Evolutionary conservation across 2,113 vertebrate species (phyloP).

Genomic region (Otis tarda): DNA sequence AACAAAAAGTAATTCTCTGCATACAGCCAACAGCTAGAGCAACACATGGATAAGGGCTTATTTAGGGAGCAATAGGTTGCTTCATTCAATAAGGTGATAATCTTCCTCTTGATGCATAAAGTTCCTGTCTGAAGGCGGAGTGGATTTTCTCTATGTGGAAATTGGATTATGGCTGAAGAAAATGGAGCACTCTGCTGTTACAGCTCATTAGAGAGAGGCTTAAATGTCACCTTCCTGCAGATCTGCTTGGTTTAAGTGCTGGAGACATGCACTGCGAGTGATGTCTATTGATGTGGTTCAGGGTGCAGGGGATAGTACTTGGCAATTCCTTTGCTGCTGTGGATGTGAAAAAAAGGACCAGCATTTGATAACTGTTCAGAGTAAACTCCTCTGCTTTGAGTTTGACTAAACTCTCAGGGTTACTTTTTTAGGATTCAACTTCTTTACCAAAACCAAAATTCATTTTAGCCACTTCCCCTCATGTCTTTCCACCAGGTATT

Average conservation of each 20-base stretch:
- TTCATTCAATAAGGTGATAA: constrained; percentile 28
- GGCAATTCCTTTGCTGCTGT: background rate
- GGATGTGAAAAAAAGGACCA: background rate
- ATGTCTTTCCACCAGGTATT: background rate
- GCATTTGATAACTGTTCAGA: background rate
- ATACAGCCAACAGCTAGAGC: background rate
- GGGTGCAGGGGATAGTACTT: background rate
- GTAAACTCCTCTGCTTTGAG: background rate
- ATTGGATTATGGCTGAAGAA: constrained; percentile 54
- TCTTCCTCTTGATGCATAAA: constrained; percentile 15
- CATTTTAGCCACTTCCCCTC: background rate
- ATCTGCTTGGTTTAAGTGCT: background rate
- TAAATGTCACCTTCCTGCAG: background rate
- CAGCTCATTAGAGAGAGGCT: background rate
- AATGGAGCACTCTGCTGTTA: constrained; percentile 21
- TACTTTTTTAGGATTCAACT: background rate
- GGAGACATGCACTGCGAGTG: accelerated
- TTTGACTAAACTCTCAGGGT: background rate
- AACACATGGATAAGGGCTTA: background rate
- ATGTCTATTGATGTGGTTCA: background rate
- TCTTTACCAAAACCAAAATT: background rate
- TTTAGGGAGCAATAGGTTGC: background rate
- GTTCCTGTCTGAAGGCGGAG: background rate
- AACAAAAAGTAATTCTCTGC: background rate
- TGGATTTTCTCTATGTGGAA: constrained; percentile 48